A percentile compares a stretch with the other conserved stretches of the same genome.
Evolutionary conservation across 1,140 invertebrate species (phyloP).

Genomic region (Tetramorium simillimum): DNA sequence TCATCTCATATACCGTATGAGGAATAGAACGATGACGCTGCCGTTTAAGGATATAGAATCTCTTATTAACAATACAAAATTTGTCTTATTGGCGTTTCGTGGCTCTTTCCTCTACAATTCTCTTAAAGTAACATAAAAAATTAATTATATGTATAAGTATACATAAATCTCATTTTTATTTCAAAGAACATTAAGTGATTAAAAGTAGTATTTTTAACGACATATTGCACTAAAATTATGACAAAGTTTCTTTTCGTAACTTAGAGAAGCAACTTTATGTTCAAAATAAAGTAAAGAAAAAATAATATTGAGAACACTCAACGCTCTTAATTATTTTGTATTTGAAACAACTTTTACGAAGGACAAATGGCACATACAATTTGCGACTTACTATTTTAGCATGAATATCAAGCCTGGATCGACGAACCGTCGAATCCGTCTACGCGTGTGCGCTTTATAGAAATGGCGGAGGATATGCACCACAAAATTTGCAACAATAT

Average conservation of each 20-base stretch:
- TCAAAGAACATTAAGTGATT: too few relatives aligned
- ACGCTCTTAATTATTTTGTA: neutral
- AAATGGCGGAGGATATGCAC: conserved; percentile 20
- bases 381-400: conserved; percentile 23
- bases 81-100: conserved; percentile 54
- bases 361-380: neutral
- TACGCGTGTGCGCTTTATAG: neutral
- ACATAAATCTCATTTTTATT: neutral
- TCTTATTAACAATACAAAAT: conserved; percentile 71
- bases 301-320: neutral
- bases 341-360: neutral
- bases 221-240: neutral
- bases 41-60: conserved; percentile 68
- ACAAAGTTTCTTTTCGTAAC: neutral
- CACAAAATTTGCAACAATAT: conserved; percentile 28
- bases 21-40: conserved; percentile 42
- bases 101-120: conserved; percentile 50
- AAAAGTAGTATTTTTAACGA: neutral
- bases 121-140: neutral
- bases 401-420: neutral
- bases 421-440: neutral
- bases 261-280: neutral
- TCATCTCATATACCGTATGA: conserved; percentile 71
- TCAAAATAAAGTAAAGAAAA: neutral
- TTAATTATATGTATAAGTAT: neutral